These are phyloP conservation scores for Hystrix brachyura DNA, from an alignment of 2,113 vertebrate species.

Conservation along the genomic window DNA sequence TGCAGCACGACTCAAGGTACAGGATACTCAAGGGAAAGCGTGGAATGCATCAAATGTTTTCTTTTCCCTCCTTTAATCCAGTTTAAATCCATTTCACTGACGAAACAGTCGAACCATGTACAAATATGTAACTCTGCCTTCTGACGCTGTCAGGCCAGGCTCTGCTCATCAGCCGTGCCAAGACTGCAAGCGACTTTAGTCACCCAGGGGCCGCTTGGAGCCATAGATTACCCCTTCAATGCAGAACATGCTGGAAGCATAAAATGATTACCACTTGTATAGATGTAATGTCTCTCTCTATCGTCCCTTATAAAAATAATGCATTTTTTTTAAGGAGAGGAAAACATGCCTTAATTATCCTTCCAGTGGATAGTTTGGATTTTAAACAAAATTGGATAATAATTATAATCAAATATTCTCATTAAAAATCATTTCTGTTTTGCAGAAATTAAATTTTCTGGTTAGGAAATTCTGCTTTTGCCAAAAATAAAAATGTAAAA, in stretches of 20 bases:
- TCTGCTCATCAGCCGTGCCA: neutral
- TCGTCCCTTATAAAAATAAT: neutral
- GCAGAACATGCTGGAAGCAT: neutral
- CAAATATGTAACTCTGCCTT: constrained; percentile 35
- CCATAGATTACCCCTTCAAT: neutral
- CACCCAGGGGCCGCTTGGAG: neutral
- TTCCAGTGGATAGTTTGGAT: neutral
- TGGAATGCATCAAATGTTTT: constrained; percentile 62
- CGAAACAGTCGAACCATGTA: constrained; percentile 50
- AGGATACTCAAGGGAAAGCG: constrained; percentile 2
- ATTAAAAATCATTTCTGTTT: constrained; percentile 51
- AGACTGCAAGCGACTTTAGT: neutral
- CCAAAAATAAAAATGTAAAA: constrained; percentile 51
- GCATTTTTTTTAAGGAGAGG: neutral
- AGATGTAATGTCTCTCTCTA: neutral
- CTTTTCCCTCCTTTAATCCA: constrained; percentile 57
- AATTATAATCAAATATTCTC: constrained; percentile 40
- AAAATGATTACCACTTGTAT: neutral
- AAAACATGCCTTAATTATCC: neutral
- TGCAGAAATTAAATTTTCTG: constrained; percentile 50
- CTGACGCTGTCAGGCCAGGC: neutral
- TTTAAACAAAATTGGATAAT: constrained; percentile 47
- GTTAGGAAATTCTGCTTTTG: constrained; percentile 55
- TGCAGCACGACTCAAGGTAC: constrained; percentile 44
- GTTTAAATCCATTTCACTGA: constrained; percentile 25